These are phyloP conservation scores for Montipora cactus DNA, from an alignment of 64 coral and sea anemone species.

Conservation along the genomic window DNA sequence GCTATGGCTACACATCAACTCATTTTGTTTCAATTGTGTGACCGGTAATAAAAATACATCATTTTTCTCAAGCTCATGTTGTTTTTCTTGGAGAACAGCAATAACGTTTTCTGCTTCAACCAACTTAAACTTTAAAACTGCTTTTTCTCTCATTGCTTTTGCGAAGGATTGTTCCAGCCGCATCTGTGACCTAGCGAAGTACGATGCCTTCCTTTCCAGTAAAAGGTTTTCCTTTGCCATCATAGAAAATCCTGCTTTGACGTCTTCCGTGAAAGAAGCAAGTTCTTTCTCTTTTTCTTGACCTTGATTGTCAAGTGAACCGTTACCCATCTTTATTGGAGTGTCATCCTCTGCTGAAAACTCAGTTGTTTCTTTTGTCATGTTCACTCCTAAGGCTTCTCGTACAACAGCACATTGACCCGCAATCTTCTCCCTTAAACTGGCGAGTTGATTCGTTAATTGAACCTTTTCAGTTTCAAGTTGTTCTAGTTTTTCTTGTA, in stretches of 20 bases:
- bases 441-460: neutral
- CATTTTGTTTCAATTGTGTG: constrained; percentile 22
- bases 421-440: neutral
- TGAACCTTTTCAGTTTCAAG: constrained; percentile 23
- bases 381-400: neutral
- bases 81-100: neutral
- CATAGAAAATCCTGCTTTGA: constrained; percentile 12
- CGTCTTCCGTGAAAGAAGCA: neutral
- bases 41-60: neutral
- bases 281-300: constrained; percentile 8
- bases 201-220: constrained; percentile 76
- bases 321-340: neutral
- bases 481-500: constrained; percentile 20
- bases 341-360: neutral
- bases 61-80: constrained; percentile 43
- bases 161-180: constrained; percentile 61
- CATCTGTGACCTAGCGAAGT: constrained; percentile 64
- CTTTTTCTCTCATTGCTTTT: constrained; percentile 56
- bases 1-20: neutral
- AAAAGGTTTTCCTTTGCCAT: constrained; percentile 80
- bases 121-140: constrained; percentile 48
- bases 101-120: constrained; percentile 59
- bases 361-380: constrained; percentile 1
- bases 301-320: neutral
- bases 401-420: neutral